Evolutionary conservation across 2,888 invertebrate genomes (phyloP), one percentile per base, ranked within the genome.

Genomic region (Tuberolachnus salignus): DNA sequence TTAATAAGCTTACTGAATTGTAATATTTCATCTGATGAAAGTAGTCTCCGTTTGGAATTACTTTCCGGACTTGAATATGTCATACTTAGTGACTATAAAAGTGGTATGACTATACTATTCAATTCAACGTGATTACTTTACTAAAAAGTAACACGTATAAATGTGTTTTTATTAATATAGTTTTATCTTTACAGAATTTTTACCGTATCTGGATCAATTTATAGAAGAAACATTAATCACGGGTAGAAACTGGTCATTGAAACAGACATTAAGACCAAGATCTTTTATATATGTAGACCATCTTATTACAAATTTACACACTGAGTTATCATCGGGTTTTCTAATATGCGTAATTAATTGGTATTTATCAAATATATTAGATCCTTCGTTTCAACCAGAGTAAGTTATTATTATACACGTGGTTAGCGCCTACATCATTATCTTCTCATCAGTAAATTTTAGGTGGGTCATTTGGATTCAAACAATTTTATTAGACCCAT

Each of bases 141-240:
- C 3, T 51, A 67, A 34, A 61, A n/a, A n/a, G 16, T 21, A 42
- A n/a, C 6, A 51, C 44, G 21, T 21, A 26, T 19, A 19, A 11
- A 8, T 23, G 1, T 46, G 2, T 42, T 8, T 53, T 21, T 53
- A n/a, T 13, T n/a, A 13, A n/a, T 1, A 21, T 16, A 21, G 34
- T n/a, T 23, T 11, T 53, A 10, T 74, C 42, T 59, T 59, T 67
- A 19, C 34, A 78, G 78, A 78, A 69, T 78, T 78, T 61, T 61
- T 78, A 51, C 78, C 78, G 13, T 51, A 11, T 1, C 69, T 78
- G 67, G 78, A 78, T 51, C 59, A 51, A 61, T 59, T 78, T 69
- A 69, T 78, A 78, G 78, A 78, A n/a, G 78, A 78, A 61, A 51
- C 57, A 23, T 59, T 69, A 51, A 69, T 78, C 1, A 78, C 78